phyloP scores from a whole-genome alignment of 2,888 invertebrate species.

The Dynastes tityus region DNA sequence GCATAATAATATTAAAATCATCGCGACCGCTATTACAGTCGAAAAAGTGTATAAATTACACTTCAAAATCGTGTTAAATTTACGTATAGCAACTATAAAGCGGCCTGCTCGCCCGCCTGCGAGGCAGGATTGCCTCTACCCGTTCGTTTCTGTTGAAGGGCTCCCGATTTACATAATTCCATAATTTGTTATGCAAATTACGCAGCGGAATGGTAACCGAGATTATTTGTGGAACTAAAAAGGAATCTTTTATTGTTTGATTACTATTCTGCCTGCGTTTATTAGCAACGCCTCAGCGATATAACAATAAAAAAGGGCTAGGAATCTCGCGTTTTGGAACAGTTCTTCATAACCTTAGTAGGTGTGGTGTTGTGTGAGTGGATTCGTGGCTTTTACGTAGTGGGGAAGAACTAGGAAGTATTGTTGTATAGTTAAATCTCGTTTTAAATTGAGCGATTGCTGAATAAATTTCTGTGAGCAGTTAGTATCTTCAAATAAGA shows the following conservation, averaged over 20 bases:
- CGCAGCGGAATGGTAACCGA: neutral
- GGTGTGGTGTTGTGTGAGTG: no score
- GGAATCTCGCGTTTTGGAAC: neutral
- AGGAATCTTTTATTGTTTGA: conserved; percentile 18
- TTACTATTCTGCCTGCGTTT: conserved; percentile 5
- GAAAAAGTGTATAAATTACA: conserved; percentile 19
- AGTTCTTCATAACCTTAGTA: neutral
- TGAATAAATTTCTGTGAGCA: no score
- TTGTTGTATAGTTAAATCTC: no score
- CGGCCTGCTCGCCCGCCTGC: neutral
- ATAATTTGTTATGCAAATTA: conserved; percentile 33
- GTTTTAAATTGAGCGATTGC: no score
- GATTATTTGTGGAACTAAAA: conserved; percentile 7
- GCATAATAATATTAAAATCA: conserved; percentile 11
- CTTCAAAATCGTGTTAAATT: conserved; percentile 22
- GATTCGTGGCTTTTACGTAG: no score
- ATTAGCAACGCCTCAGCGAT: neutral
- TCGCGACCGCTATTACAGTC: neutral
- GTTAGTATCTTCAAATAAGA: no score
- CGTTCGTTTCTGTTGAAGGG: conserved; percentile 9
- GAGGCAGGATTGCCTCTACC: neutral
- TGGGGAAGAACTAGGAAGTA: no score
- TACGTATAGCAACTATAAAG: neutral
- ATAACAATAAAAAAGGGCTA: neutral
- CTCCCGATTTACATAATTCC: conserved; percentile 23